Conservation (phyloP, 2,113 vertebrate genomes). For the Apistogramma diplotaenia region DNA sequence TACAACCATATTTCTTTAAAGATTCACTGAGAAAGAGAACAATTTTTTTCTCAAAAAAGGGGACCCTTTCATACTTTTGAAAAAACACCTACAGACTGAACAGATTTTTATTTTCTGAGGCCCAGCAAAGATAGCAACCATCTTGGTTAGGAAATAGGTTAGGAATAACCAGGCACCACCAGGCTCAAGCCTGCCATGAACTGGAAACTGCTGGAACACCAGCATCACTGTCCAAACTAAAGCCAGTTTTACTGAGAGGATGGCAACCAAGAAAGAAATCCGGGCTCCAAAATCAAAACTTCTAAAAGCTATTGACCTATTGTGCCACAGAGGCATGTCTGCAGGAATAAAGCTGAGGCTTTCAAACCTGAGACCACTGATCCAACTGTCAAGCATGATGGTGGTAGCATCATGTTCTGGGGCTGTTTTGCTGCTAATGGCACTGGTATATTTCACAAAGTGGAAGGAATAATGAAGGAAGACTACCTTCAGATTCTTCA, state of each 20-base stretch:
- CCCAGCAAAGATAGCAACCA: neutral
- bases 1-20: neutral
- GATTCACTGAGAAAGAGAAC: neutral
- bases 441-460: fast-evolving
- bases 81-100: too few species aligned
- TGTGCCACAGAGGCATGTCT: neutral
- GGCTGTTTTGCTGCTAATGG: neutral
- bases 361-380: neutral
- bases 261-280: neutral
- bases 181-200: neutral
- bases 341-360: neutral
- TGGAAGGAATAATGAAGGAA: neutral
- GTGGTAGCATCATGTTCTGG: neutral
- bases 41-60: too few species aligned
- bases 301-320: neutral
- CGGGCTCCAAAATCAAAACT: neutral
- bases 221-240: neutral
- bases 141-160: neutral
- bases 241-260: neutral
- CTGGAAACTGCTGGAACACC: neutral
- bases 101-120: too few species aligned
- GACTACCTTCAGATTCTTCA: neutral
- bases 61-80: neutral
- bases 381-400: neutral
- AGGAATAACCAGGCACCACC: neutral